Evolutionary conservation across 2,888 invertebrate species (phyloP), one percentile per base, ranked within the genome.

Genomic region (Hypercompe scribonia): DNA sequence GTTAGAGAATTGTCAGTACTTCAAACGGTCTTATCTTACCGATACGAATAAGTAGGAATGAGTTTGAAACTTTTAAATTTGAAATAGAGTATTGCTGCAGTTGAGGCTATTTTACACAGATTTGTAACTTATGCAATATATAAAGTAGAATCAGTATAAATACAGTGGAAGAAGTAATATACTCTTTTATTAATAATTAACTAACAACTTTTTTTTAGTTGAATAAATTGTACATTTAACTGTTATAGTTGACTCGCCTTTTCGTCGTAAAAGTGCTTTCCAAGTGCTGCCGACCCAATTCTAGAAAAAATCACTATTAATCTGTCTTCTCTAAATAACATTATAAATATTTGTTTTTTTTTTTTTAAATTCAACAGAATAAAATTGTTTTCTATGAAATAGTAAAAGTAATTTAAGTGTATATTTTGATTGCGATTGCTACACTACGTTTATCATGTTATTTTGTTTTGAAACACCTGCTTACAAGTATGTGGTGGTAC

Each of bases 11-110:
- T 67, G 74, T 76, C 72, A 75, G 69, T 58, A 61, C 61, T 61
- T 61, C 31, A 61, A 15, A 61, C 61, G 2, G 2, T 31, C 31
- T 58, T 28, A 58, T 58, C 58, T 15, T 61, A 83, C 68, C 70
- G 31, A 76, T 65, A 74, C 65, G 39, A 78, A 74, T 74, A 72
- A 34, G 68, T 72, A 67, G n/a, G 64, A 74, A 77, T 65, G 73
- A 64, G 74, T 79, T 81, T 84, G 72, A 84, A 79, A 69, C 80
- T 74, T 76, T 75, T 68, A 54, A 63, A 67, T 58, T 65, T 76
- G 50, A 66, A 81, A 80, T 76, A 50, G 77, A 84, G 80, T 78
- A 78, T 82, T 61, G 54, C 54, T 65, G 65, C 71, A 75, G 73
- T 61, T 76, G 36, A 70, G 73, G 42, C 34, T 31, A 13, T 31